Evolutionary conservation across 2,797 vertebrate species (phyloP).

Genomic region (Cetoscarus ocellatus): DNA sequence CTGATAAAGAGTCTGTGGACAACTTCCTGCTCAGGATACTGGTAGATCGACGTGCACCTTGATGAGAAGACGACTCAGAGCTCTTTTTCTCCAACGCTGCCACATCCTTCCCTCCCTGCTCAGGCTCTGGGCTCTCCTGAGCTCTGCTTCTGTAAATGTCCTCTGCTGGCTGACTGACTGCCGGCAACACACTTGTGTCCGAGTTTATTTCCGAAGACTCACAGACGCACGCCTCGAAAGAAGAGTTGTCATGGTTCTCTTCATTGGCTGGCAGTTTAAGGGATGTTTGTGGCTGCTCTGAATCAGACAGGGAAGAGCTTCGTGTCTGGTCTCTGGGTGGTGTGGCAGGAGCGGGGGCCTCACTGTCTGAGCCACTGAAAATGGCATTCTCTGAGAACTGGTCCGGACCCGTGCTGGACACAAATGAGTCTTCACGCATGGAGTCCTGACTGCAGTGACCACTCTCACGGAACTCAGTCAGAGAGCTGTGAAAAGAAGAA

Average conservation of each 20-base stretch:
- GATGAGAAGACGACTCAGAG: background rate
- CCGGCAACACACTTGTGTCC: background rate
- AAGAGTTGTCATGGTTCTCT: background rate
- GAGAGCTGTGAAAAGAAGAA: conserved; percentile 44
- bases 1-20: conserved; percentile 65
- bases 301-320: background rate
- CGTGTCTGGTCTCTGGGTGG: conserved; percentile 36
- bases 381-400: conserved; percentile 66
- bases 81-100: conserved; percentile 16
- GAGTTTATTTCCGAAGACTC: background rate
- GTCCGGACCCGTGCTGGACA: conserved; percentile 71
- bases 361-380: conserved; percentile 73
- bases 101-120: conserved; percentile 3
- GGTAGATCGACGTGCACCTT: conserved; percentile 14
- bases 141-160: background rate
- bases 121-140: conserved; percentile 9
- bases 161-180: conserved; percentile 21
- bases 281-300: conserved; percentile 23
- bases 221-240: conserved; percentile 4
- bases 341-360: conserved; percentile 36
- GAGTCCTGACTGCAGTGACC: conserved; percentile 82
- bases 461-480: conserved; percentile 62
- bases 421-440: conserved; percentile 78
- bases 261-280: background rate
- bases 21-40: conserved; percentile 64